A percentile compares a stretch with the other conserved stretches of the same genome.
phyloP scores from a whole-genome alignment of 2,113 vertebrate species.

The Xiphophorus maculatus region DNA sequence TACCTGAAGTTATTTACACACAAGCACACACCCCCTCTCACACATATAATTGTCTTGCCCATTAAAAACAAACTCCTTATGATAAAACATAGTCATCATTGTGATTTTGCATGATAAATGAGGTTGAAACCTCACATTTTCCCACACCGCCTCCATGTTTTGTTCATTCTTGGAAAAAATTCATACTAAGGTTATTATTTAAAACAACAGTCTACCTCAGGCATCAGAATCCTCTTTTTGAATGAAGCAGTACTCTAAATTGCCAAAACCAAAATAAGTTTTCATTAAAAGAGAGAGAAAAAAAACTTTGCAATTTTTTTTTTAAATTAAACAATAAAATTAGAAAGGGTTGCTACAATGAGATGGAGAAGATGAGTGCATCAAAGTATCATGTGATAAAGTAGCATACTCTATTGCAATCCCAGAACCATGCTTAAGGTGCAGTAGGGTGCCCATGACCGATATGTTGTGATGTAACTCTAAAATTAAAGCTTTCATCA shows the following conservation, averaged over 20 bases:
- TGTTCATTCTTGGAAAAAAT: conserved; percentile 43
- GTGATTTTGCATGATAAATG: conserved; percentile 73
- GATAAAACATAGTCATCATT: conserved; percentile 70
- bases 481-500: conserved; percentile 77
- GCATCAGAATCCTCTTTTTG: conserved; percentile 56
- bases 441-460: conserved; percentile 57
- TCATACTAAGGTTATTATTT: conserved; percentile 44
- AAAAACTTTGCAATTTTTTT: conserved; percentile 42
- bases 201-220: conserved; percentile 70
- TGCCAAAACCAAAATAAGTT: conserved; percentile 41
- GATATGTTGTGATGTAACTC: conserved; percentile 64
- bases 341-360: conserved; percentile 68
- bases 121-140: conserved; percentile 54
- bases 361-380: conserved; percentile 61
- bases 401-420: conserved; percentile 69
- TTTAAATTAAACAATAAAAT: conserved; percentile 30
- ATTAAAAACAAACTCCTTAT: conserved; percentile 54
- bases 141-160: conserved; percentile 53
- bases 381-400: conserved; percentile 61
- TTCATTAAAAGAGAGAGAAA: conserved; percentile 53
- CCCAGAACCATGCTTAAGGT: conserved; percentile 75
- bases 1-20: conserved; percentile 50
- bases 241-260: conserved; percentile 52
- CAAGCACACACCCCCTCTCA: neutral
- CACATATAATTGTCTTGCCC: conserved; percentile 47